Evolutionary conservation across 2,888 invertebrate genomes (phyloP), one percentile per base, ranked within the genome.

Genomic region (Strigamia maritima): DNA sequence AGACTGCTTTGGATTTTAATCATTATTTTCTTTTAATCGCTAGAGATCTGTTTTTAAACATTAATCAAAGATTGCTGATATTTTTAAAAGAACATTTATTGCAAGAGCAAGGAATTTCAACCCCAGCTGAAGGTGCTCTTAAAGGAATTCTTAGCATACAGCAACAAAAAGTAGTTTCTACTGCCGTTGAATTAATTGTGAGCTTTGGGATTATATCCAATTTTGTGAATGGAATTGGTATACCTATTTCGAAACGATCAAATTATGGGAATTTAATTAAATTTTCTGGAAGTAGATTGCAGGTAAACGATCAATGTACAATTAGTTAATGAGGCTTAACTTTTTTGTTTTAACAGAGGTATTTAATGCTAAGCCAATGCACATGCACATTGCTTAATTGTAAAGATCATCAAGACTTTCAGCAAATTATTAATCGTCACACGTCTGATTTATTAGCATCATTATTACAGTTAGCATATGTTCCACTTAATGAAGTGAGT

Each of bases 191-290:
- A 85, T 87, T 92, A 81, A 84, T 91, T 70, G 86, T 90, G 28
- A 89, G 89, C 49, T 86, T 93, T 80, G 93, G 93, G 75, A 87
- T 93, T 80, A 88, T 90, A 80, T 89, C 90, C 16, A 89, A 90
- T 84, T 85, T 94, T 38, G 86, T 91, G 82, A 90, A 90, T 38
- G 92, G 91, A 1, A 86, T 92, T 74, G 92, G 92, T 38, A 85
- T 91, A 80, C 87, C 87, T 6, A 78, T 86, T 44, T 83, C 83
- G 38, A 87, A 87, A 82, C 85, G 89, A 82, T 88, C 88, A n/a
- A 38, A 38, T 76, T 6, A 35, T 38, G n/a, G 12, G 1, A 16
- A 76, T 38, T 38, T 35, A 1, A n/a, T 76, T 38, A 10, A 76
- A 19, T 35, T 16, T 1, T 16, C 7, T 74, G 28, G 4, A 22